A percentile compares a stretch with the other conserved stretches of the same genome.
Conservation (phyloP, 1,140 invertebrate species). For the Heliconius nattereri region DNA sequence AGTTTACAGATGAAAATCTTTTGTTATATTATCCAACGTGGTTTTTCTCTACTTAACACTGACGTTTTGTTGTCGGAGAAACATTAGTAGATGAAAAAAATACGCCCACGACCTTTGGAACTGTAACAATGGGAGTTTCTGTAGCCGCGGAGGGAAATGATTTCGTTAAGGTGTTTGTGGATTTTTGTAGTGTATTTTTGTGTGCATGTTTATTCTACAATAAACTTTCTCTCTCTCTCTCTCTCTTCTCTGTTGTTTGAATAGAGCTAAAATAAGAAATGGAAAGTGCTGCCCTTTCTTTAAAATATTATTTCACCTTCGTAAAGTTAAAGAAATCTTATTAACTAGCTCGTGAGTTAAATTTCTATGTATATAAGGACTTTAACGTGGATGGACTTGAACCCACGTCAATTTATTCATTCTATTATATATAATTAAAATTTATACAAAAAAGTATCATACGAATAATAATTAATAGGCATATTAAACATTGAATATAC, state of each 20-base stretch:
- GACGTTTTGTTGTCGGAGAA: background rate
- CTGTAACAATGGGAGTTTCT: background rate
- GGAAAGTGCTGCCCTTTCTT: too few relatives aligned
- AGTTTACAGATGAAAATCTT: conserved; percentile 1
- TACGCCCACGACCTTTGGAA: background rate
- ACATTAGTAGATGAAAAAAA: conserved; percentile 11
- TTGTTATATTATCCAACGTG: background rate
- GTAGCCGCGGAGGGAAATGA: background rate
- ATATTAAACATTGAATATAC: background rate
- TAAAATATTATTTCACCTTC: too few relatives aligned
- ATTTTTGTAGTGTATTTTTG: background rate
- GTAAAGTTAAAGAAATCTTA: too few relatives aligned
- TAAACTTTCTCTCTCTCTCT: too few relatives aligned
- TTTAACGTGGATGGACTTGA: too few relatives aligned
- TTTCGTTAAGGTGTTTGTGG: background rate
- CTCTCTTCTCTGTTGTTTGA: too few relatives aligned
- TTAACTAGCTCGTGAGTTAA: too few relatives aligned
- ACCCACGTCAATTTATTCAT: too few relatives aligned
- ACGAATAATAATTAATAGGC: background rate
- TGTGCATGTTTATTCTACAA: background rate
- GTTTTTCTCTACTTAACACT: background rate
- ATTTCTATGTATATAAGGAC: too few relatives aligned
- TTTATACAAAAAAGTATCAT: background rate
- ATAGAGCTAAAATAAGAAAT: too few relatives aligned
- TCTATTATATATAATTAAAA: too few relatives aligned